Conservation (phyloP, 1,140 invertebrate genomes). For the Drosophila leontia region DNA sequence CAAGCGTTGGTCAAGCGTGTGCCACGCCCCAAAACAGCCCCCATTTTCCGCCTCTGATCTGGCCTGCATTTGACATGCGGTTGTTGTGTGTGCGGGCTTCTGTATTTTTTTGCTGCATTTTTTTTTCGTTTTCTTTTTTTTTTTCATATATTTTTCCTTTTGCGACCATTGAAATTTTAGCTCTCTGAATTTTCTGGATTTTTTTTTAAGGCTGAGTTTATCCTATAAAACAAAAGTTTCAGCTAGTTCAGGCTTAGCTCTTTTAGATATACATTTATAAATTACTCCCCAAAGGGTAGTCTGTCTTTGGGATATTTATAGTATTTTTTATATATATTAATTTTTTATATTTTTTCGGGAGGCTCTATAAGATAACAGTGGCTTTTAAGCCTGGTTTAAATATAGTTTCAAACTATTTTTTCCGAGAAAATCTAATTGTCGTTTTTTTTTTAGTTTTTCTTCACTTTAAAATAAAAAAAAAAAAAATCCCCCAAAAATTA, state of each 20-base stretch:
- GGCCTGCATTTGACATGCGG: slow-evolving; percentile 80
- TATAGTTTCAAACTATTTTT: too few species aligned
- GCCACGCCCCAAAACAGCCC: slow-evolving; percentile 7
- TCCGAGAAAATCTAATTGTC: too few species aligned
- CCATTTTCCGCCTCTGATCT: slow-evolving; percentile 31
- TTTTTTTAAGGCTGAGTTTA: neutral
- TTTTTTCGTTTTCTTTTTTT: neutral
- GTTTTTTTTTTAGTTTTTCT: neutral
- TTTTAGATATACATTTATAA: neutral
- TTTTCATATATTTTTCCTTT: neutral
- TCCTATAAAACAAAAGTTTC: slow-evolving; percentile 1
- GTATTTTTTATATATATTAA: neutral
- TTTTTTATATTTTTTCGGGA: too few species aligned
- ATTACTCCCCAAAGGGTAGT: slow-evolving; percentile 3
- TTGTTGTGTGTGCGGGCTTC: slow-evolving; percentile 58
- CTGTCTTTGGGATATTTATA: neutral
- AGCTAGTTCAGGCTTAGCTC: neutral
- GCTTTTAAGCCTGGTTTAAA: too few species aligned
- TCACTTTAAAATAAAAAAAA: slow-evolving; percentile 7
- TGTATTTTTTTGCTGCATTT: neutral
- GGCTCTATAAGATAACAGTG: too few species aligned
- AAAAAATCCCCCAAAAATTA: slow-evolving; percentile 38
- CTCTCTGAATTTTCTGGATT: neutral
- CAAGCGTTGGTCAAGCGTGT: slow-evolving; percentile 70
- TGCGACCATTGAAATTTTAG: slow-evolving; percentile 34